These are phyloP conservation scores for Mus caroli DNA, from an alignment of 2,797 vertebrate genomes.

Conservation along the genomic window DNA sequence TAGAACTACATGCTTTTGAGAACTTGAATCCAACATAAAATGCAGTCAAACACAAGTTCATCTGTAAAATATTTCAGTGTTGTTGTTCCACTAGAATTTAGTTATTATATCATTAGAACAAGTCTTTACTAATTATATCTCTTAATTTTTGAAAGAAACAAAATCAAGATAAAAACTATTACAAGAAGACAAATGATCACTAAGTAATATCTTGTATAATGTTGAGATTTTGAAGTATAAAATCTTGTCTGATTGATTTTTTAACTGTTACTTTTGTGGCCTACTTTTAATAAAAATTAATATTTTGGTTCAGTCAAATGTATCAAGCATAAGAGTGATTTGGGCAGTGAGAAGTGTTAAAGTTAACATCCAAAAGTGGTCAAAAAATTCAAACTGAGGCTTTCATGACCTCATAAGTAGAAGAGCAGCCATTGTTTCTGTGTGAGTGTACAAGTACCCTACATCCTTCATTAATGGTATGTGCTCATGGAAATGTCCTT, in stretches of 20 bases:
- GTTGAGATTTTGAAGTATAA: neutral
- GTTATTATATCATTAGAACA: neutral
- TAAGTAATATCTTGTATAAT: neutral
- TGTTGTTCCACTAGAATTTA: neutral
- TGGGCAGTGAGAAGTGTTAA: neutral
- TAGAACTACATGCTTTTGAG: neutral
- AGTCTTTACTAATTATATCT: neutral
- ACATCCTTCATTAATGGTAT: conserved; percentile 54
- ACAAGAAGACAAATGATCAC: neutral
- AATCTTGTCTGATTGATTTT: conserved; percentile 13
- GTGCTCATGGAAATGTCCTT: conserved; percentile 66
- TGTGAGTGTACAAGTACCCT: conserved; percentile 8
- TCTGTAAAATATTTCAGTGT: neutral
- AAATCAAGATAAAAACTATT: neutral
- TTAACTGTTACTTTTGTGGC: neutral
- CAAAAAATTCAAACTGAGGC: conserved; percentile 52
- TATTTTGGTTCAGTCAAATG: neutral
- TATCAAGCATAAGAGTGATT: conserved; percentile 15
- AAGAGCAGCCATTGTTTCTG: conserved; percentile 39
- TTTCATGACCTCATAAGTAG: conserved; percentile 22
- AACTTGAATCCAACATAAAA: conserved; percentile 45
- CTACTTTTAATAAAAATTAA: conserved; percentile 11
- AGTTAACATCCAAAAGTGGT: conserved; percentile 54
- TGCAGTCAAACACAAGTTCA: neutral
- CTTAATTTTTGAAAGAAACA: conserved; percentile 2